Percentiles rank a stretch among this genome's conserved stretches.
Conservation (phyloP, 1,140 invertebrate species). For the Pseudomyrmex pallidus region DNA sequence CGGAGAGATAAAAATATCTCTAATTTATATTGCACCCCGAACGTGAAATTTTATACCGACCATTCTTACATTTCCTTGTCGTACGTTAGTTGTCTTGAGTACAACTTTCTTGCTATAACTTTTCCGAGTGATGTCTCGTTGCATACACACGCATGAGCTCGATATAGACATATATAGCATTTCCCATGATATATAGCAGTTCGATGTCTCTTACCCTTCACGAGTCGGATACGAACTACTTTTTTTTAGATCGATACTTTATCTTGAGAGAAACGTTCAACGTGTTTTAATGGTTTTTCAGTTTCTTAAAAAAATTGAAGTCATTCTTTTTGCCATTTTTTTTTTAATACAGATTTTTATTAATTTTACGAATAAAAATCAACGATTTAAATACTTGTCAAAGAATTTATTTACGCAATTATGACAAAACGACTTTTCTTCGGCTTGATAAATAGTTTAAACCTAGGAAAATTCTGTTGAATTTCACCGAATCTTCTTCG, state of each 20-base stretch:
- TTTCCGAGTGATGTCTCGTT: slow-evolving; percentile 11
- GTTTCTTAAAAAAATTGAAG: not conserved
- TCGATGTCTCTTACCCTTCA: slow-evolving; percentile 3
- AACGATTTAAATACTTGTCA: no score
- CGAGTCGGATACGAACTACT: not conserved
- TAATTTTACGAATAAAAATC: no score
- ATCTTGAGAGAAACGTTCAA: not conserved
- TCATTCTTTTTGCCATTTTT: not conserved
- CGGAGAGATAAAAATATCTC: slow-evolving; percentile 52
- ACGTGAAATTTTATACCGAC: slow-evolving; percentile 38
- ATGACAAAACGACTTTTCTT: no score
- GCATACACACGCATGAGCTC: not conserved
- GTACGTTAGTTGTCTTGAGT: slow-evolving; percentile 22
- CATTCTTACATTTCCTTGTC: slow-evolving; percentile 32
- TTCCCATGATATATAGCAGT: not conserved
- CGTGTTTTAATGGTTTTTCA: not conserved
- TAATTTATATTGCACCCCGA: slow-evolving; percentile 54
- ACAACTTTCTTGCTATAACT: slow-evolving; percentile 30
- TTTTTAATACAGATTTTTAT: no score
- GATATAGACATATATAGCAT: not conserved
- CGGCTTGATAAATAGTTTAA: no score
- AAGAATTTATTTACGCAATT: no score
- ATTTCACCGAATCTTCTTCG: slow-evolving; percentile 8
- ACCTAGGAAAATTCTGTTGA: not conserved
- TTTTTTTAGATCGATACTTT: not conserved